Percentiles rank a stretch among this genome's conserved stretches.
phyloP scores from a whole-genome alignment of 2,888 invertebrate species.

The Hypena proboscidalis region DNA sequence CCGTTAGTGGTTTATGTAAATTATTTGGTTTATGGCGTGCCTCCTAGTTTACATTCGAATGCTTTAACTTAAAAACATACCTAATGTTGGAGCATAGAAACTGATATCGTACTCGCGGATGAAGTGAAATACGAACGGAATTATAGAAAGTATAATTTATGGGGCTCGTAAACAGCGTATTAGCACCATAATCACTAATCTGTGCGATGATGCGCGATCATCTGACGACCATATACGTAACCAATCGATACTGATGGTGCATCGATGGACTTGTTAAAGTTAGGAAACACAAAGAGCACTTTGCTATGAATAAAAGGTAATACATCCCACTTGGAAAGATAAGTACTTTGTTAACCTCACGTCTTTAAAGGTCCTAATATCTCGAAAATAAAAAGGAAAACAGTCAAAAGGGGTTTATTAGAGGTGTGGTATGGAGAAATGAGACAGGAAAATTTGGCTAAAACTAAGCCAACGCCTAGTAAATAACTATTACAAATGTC shows the following conservation, averaged over 20 bases:
- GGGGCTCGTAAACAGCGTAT: conserved; percentile 58
- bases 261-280: not conserved
- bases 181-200: conserved; percentile 49
- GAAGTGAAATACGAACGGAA: conserved; percentile 60
- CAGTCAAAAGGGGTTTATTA: too few species aligned
- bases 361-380: too few species aligned
- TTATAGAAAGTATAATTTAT: conserved; percentile 76
- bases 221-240: not conserved
- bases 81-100: conserved; percentile 44
- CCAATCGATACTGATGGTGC: not conserved
- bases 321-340: too few species aligned
- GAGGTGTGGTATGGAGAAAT: too few species aligned
- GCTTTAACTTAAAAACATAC: conserved; percentile 59
- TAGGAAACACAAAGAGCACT: too few species aligned
- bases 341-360: too few species aligned
- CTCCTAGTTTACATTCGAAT: conserved; percentile 79
- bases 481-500: too few species aligned
- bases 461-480: too few species aligned
- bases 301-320: too few species aligned
- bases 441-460: too few species aligned
- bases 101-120: conserved; percentile 49
- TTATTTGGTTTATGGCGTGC: conserved; percentile 75
- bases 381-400: too few species aligned
- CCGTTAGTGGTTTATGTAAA: conserved; percentile 84
- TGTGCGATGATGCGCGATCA: conserved; percentile 33